phyloP scores from a whole-genome alignment of 2,113 vertebrate genomes.

The Tichodroma muraria region DNA sequence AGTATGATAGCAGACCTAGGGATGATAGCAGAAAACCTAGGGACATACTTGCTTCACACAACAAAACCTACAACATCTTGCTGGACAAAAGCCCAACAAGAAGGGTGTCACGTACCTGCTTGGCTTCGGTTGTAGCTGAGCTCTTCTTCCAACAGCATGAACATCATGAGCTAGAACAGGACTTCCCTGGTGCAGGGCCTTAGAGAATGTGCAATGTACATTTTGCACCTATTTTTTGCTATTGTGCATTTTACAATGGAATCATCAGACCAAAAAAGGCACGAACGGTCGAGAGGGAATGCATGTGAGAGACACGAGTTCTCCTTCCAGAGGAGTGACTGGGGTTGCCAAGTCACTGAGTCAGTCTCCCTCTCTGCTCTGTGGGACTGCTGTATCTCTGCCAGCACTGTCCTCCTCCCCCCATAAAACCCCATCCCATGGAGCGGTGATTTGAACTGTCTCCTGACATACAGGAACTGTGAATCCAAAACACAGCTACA shows the following conservation, averaged over 20 bases:
- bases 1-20: no score
- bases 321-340: neutral
- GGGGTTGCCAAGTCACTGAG: neutral
- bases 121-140: neutral
- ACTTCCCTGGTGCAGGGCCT: neutral
- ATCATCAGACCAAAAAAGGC: neutral
- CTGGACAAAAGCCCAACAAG: neutral
- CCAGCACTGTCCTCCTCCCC: neutral
- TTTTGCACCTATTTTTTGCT: neutral
- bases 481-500: neutral
- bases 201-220: neutral
- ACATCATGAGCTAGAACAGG: neutral
- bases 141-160: neutral
- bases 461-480: neutral
- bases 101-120: neutral
- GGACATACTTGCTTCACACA: neutral
- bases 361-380: neutral
- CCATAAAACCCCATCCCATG: neutral
- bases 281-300: accelerated
- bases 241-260: neutral
- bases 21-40: neutral
- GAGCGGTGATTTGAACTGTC: neutral
- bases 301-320: neutral
- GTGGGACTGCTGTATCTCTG: neutral
- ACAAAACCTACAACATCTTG: neutral